Conservation (phyloP, 2,888 invertebrate species). For the Hydraecia micacea region DNA sequence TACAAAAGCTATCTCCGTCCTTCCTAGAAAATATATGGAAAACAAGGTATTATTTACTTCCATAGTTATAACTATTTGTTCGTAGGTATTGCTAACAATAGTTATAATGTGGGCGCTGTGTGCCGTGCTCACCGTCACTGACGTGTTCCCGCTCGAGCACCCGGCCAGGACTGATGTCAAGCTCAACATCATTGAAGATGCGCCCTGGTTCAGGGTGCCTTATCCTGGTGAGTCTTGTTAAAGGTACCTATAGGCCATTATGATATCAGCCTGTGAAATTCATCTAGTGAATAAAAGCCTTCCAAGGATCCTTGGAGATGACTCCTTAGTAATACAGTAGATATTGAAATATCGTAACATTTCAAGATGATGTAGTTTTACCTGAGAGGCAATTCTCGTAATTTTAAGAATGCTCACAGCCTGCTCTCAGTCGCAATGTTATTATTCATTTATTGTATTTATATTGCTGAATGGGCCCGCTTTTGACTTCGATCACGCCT, state of each 20-base stretch:
- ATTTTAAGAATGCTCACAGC: no score
- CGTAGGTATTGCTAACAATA: slow-evolving; percentile 93
- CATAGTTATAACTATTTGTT: background rate
- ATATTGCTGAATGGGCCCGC: no score
- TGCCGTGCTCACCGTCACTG: slow-evolving; percentile 92
- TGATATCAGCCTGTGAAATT: background rate
- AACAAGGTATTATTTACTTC: background rate
- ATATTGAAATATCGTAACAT: background rate
- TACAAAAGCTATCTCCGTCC: background rate
- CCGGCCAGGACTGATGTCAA: slow-evolving; percentile 94
- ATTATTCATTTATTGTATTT: no score
- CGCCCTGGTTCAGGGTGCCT: slow-evolving; percentile 95
- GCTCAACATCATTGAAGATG: slow-evolving; percentile 92
- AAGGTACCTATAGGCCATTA: background rate
- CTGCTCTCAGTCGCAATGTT: no score
- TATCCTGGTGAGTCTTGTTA: slow-evolving; percentile 91
- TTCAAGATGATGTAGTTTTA: background rate
- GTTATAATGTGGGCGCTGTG: slow-evolving; percentile 94
- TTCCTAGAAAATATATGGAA: background rate
- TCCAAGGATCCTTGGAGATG: no score
- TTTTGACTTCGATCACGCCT: no score
- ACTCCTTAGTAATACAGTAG: background rate
- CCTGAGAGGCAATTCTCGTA: no score
- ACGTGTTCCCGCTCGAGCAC: slow-evolving; percentile 92
- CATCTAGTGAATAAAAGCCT: background rate